Conservation (phyloP, 2,888 invertebrate species). For the Cataglyphis altisquamis region DNA sequence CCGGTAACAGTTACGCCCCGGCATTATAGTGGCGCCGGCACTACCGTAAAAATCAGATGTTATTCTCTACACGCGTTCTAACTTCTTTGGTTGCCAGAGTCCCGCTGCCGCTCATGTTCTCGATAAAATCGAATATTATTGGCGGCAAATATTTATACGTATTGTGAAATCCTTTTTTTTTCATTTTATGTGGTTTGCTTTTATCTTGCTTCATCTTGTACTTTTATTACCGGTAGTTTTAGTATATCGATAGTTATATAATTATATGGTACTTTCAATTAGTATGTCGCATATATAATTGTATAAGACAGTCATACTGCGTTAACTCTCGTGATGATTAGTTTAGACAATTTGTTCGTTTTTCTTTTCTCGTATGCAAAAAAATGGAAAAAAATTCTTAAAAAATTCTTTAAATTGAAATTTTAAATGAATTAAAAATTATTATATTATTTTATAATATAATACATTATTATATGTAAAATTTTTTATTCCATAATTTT, state of each 20-base stretch:
- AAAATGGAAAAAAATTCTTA: neutral
- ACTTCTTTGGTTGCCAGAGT: neutral
- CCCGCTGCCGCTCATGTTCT: neutral
- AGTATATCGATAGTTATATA: neutral
- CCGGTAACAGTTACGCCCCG: slow-evolving; percentile 34
- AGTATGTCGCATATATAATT: neutral
- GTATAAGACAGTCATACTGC: neutral
- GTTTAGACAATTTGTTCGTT: neutral
- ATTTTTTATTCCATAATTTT: neutral
- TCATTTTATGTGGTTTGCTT: neutral
- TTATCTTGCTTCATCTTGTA: slow-evolving; percentile 27
- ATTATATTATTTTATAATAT: neutral
- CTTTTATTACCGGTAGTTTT: neutral
- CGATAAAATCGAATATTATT: slow-evolving; percentile 35
- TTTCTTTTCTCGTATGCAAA: neutral
- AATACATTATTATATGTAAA: neutral
- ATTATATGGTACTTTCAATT: neutral
- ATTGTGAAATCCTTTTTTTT: neutral
- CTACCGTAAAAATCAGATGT: slow-evolving; percentile 41
- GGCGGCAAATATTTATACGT: neutral
- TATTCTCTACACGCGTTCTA: slow-evolving; percentile 25
- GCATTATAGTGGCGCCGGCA: slow-evolving; percentile 15
- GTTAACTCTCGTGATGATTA: neutral
- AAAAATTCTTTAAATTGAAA: neutral
- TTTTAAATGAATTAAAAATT: neutral